Evolutionary conservation across 2,888 invertebrate genomes (phyloP).

Genomic region (Drosophila affinis): DNA sequence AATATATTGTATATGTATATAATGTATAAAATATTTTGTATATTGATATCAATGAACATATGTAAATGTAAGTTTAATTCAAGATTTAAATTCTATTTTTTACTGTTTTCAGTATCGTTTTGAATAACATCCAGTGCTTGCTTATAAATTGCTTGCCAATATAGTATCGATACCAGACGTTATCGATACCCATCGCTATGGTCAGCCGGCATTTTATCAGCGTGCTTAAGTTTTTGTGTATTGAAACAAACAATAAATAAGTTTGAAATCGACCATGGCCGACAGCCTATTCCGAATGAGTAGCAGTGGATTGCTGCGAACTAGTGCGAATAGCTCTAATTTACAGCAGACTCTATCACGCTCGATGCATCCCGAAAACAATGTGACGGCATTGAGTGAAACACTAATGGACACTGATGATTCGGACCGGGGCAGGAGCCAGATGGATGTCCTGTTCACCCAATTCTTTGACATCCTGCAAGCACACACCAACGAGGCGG

Average conservation of each 20-base stretch:
- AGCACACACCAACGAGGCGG: conserved; percentile 75
- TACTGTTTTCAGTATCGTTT: too few species aligned
- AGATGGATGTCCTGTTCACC: conserved; percentile 77
- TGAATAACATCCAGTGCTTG: too few species aligned
- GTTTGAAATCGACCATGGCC: conserved; percentile 38
- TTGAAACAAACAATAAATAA: not conserved
- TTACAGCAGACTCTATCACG: conserved; percentile 15
- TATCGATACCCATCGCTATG: too few species aligned
- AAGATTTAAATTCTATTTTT: too few species aligned
- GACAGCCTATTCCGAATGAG: conserved; percentile 55
- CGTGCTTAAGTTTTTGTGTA: conserved; percentile 32
- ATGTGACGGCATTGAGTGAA: conserved; percentile 66
- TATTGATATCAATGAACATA: too few species aligned
- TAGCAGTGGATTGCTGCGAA: conserved; percentile 53
- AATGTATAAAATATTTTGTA: too few species aligned
- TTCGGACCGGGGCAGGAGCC: conserved; percentile 66
- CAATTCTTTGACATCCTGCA: conserved; percentile 83
- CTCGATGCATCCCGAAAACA: conserved; percentile 18
- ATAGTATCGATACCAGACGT: too few species aligned
- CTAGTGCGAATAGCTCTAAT: conserved; percentile 36
- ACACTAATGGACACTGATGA: conserved; percentile 36
- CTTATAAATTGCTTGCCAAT: too few species aligned
- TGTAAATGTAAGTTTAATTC: too few species aligned
- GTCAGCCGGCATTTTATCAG: conserved; percentile 59
- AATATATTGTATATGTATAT: too few species aligned